phyloP scores from a whole-genome alignment of 1,140 invertebrate species.

The Sarcophaga peregrina region DNA sequence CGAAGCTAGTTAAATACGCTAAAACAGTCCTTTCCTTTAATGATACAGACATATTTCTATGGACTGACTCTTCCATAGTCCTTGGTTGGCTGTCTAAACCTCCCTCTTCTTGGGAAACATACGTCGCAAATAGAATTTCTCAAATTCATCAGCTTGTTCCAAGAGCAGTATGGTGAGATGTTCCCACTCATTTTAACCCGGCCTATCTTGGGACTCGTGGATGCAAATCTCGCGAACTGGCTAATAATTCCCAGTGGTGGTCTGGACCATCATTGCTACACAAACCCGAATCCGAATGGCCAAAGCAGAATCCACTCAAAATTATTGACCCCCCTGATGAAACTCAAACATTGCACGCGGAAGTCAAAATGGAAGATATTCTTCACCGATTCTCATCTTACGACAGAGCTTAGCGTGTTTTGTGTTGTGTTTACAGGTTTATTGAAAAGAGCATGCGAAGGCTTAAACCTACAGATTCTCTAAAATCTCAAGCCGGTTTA shows the following conservation, averaged over 20 bases:
- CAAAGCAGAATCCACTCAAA: not conserved
- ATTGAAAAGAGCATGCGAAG: not conserved
- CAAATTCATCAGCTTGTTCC: not conserved
- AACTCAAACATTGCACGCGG: not conserved
- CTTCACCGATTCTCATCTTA: not conserved
- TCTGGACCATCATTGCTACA: slow-evolving; percentile 24
- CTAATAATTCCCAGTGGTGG: slow-evolving; percentile 11
- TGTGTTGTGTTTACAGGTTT: not conserved
- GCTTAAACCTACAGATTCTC: not conserved
- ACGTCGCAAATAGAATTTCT: not conserved
- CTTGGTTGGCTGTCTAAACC: slow-evolving; percentile 24
- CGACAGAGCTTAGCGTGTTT: not conserved
- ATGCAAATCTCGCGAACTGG: not conserved
- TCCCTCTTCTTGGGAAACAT: slow-evolving; percentile 5
- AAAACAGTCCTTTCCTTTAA: not conserved
- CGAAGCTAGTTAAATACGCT: slow-evolving; percentile 1
- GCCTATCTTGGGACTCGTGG: not conserved
- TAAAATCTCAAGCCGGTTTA: not conserved
- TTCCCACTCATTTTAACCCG: not conserved
- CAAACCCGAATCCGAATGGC: no score
- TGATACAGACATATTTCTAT: not conserved
- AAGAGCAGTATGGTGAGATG: slow-evolving; percentile 30
- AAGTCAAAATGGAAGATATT: not conserved
- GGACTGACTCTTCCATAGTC: slow-evolving; percentile 10
- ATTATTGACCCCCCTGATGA: not conserved